These are phyloP conservation scores for Percopsis omiscomaycus DNA, from an alignment of 2,797 vertebrate genomes.

Conservation along the genomic window DNA sequence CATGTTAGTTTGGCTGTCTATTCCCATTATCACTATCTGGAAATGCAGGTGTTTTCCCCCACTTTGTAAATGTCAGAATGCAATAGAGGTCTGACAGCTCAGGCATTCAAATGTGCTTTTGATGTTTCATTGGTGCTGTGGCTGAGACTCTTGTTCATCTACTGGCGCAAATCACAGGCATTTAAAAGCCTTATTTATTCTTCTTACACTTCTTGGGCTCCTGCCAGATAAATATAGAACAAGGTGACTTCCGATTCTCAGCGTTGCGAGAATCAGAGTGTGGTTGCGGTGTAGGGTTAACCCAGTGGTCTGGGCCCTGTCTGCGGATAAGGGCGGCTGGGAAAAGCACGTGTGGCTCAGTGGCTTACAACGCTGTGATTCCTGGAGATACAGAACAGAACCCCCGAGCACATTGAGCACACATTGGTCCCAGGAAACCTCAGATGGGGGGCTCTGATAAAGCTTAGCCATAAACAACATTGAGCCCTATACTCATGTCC, in stretches of 20 bases:
- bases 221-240: conserved; percentile 73
- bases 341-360: conserved; percentile 49
- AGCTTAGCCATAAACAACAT: conserved; percentile 72
- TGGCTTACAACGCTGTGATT: conserved; percentile 60
- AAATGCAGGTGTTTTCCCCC: conserved; percentile 62
- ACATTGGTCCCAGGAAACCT: conserved; percentile 72
- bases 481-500: conserved; percentile 45
- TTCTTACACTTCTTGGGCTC: conserved; percentile 53
- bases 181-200: conserved; percentile 64
- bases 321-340: conserved; percentile 49
- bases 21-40: conserved; percentile 72
- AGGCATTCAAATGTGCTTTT: conserved; percentile 72
- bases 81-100: conserved; percentile 72
- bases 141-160: conserved; percentile 58
- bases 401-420: conserved; percentile 64
- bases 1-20: conserved; percentile 73
- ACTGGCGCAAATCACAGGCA: conserved; percentile 58
- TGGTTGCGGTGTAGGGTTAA: conserved; percentile 7
- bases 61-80: conserved; percentile 78
- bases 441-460: conserved; percentile 79
- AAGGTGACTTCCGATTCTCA: conserved; percentile 71
- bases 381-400: conserved; percentile 59
- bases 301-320: conserved; percentile 62
- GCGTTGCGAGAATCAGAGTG: neutral
- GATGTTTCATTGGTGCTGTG: conserved; percentile 63